Conservation (phyloP, 2,113 vertebrate genomes). For the Peucedramus taeniatus region DNA sequence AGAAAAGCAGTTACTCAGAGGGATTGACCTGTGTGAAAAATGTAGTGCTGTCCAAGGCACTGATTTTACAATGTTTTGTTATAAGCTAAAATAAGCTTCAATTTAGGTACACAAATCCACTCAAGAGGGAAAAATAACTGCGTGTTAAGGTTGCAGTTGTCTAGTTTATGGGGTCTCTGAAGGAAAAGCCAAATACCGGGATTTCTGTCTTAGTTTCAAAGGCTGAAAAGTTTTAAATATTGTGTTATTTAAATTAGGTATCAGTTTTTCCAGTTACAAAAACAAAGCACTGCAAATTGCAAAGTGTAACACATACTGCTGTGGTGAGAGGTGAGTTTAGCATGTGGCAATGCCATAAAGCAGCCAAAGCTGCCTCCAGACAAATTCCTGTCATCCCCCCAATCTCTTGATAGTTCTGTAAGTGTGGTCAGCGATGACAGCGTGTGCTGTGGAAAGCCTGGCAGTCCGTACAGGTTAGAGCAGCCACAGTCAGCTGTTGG, state of each 20-base stretch:
- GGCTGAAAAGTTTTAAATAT: neutral
- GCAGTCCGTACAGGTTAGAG: neutral
- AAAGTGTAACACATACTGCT: neutral
- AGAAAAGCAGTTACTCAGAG: neutral
- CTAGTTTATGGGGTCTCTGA: neutral
- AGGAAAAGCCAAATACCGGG: neutral
- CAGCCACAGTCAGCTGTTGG: neutral
- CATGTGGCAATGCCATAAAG: neutral
- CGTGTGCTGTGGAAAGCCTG: neutral
- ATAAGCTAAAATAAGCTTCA: neutral
- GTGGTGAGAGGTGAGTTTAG: neutral
- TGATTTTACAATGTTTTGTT: neutral
- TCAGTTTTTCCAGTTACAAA: neutral
- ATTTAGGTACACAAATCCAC: neutral
- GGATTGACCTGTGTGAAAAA: neutral
- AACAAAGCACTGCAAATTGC: neutral
- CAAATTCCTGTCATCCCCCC: neutral
- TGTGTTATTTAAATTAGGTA: neutral
- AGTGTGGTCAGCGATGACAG: neutral
- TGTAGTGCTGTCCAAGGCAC: neutral
- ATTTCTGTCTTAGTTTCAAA: neutral
- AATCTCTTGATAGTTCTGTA: neutral
- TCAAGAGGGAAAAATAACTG: neutral
- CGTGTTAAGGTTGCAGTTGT: neutral
- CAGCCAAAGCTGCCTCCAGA: neutral